phyloP scores from a whole-genome alignment of 2,113 vertebrate genomes.

The Xiphophorus maculatus region DNA sequence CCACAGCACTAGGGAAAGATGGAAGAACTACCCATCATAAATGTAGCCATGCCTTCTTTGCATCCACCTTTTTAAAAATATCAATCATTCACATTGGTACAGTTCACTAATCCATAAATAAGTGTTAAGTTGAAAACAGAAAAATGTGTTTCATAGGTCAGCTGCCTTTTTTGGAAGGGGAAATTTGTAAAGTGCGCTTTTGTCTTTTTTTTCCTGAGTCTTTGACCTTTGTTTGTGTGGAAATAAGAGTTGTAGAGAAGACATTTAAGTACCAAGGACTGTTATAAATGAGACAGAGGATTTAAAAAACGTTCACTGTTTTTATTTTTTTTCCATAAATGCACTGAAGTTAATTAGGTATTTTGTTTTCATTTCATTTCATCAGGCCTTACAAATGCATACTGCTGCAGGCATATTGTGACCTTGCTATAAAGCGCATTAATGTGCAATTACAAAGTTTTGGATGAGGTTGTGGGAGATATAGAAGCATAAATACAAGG shows the following conservation, averaged over 20 bases:
- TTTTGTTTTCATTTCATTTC: neutral
- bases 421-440: neutral
- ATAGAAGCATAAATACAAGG: neutral
- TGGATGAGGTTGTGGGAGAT: neutral
- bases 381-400: neutral
- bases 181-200: slow-evolving; percentile 13
- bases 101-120: slow-evolving; percentile 48
- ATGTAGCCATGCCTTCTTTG: slow-evolving; percentile 38
- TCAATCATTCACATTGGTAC: slow-evolving; percentile 47
- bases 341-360: neutral
- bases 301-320: neutral
- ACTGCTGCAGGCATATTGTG: neutral
- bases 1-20: slow-evolving; percentile 77
- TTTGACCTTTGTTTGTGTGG: neutral
- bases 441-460: neutral
- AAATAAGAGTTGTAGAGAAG: neutral
- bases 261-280: neutral
- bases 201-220: neutral
- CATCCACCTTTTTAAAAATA: slow-evolving; percentile 10
- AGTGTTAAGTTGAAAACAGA: slow-evolving; percentile 20
- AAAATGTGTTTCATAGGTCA: neutral
- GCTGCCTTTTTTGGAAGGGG: slow-evolving; percentile 10
- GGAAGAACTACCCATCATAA: slow-evolving; percentile 58
- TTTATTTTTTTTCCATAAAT: neutral
- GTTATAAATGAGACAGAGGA: neutral